phyloP scores from a whole-genome alignment of 2,888 invertebrate genomes.

The Erebia epiphron region DNA sequence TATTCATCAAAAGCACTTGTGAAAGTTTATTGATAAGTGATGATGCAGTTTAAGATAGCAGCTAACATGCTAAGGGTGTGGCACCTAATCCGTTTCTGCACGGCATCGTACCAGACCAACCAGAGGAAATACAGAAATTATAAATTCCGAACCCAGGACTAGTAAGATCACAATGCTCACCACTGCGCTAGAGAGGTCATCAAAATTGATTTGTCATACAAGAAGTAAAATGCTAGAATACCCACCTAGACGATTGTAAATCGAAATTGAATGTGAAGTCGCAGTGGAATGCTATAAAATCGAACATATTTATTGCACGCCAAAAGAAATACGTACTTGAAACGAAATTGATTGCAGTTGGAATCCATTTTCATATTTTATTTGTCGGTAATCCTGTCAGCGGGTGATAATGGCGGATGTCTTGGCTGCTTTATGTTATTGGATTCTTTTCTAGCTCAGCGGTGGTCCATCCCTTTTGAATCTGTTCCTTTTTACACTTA shows the following conservation, averaged over 20 bases:
- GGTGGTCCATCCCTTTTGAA: neutral
- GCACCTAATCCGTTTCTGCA: too few species aligned
- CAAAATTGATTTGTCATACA: neutral
- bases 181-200: too few species aligned
- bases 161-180: too few species aligned
- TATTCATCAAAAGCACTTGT: too few species aligned
- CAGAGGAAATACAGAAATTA: too few species aligned
- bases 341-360: conserved; percentile 8
- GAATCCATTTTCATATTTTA: conserved; percentile 9
- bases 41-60: too few species aligned
- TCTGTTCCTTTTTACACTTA: too few species aligned
- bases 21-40: too few species aligned
- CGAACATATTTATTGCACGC: conserved; percentile 8
- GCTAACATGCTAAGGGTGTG: too few species aligned
- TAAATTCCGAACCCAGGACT: too few species aligned
- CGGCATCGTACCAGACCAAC: too few species aligned
- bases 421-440: neutral
- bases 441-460: neutral
- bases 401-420: neutral
- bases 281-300: neutral
- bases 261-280: neutral
- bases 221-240: neutral
- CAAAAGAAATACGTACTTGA: conserved; percentile 6
- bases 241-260: neutral
- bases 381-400: neutral